phyloP scores from a whole-genome alignment of 2,113 vertebrate genomes.

The Machaerirhynchus nigripectus region DNA sequence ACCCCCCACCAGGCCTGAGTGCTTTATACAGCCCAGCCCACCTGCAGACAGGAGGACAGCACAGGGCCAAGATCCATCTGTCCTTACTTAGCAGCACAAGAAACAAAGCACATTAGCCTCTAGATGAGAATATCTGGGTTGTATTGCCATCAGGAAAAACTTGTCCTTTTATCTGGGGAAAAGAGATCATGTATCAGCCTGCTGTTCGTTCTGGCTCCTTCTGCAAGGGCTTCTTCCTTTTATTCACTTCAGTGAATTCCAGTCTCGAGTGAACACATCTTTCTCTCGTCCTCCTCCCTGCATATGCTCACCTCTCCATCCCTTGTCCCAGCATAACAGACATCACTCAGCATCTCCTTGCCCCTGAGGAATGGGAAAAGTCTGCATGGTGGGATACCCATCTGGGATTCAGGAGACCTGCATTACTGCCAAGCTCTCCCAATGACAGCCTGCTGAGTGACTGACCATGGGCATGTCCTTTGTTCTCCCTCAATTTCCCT shows the following conservation, averaged over 20 bases:
- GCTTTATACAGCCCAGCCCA: background rate
- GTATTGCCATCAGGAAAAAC: background rate
- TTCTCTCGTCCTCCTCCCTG: background rate
- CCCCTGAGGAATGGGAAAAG: background rate
- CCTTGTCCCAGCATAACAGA: background rate
- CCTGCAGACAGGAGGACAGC: background rate
- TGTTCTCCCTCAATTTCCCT: background rate
- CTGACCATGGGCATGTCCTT: rapidly evolving
- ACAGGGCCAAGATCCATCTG: background rate
- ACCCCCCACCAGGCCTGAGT: background rate
- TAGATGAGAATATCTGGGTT: background rate
- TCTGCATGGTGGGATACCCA: background rate
- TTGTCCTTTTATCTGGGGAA: background rate
- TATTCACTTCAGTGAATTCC: background rate
- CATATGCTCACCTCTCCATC: background rate
- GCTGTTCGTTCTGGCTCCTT: background rate
- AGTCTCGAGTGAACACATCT: background rate
- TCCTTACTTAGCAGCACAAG: background rate
- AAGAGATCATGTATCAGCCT: background rate
- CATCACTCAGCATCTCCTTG: background rate
- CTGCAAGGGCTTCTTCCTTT: background rate
- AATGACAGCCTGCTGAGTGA: background rate
- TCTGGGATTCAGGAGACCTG: background rate
- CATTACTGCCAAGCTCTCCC: background rate
- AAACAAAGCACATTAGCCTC: background rate